Percentiles rank a stretch among this genome's conserved stretches.
Conservation (phyloP, 2,113 vertebrate species). For the Myrmecobius fasciatus region DNA sequence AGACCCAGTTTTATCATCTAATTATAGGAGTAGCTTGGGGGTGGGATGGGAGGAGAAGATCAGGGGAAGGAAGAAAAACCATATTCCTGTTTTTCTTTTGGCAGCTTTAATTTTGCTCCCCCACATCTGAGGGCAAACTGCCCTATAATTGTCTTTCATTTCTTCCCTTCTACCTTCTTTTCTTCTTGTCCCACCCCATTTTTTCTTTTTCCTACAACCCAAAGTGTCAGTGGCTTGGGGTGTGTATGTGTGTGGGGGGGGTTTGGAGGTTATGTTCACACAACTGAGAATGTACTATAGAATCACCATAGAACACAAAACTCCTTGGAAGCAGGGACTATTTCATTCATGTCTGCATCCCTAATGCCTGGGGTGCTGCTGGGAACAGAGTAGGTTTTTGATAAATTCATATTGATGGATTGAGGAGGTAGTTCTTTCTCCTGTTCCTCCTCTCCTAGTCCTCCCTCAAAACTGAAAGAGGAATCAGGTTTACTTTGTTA, state of each 20-base stretch:
- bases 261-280: not conserved
- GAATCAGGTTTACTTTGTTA: not conserved
- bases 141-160: constrained; percentile 2
- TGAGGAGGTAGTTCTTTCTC: not conserved
- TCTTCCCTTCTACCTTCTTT: not conserved
- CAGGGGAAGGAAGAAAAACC: not conserved
- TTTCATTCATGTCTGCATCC: constrained; percentile 4
- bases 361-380: not conserved
- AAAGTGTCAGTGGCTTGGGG: not conserved
- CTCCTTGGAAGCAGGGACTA: not conserved
- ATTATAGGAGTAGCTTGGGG: not conserved
- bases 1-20: not conserved
- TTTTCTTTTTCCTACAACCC: not conserved
- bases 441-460: not conserved
- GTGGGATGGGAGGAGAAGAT: not conserved
- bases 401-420: not conserved
- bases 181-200: no score
- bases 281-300: not conserved
- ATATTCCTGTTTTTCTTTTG: not conserved
- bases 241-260: not conserved
- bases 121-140: not conserved
- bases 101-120: not conserved
- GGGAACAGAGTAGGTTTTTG: not conserved
- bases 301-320: not conserved
- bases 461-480: not conserved